Evolutionary conservation across 2,113 vertebrate species (phyloP).

Genomic region (Peromyscus maniculatus): DNA sequence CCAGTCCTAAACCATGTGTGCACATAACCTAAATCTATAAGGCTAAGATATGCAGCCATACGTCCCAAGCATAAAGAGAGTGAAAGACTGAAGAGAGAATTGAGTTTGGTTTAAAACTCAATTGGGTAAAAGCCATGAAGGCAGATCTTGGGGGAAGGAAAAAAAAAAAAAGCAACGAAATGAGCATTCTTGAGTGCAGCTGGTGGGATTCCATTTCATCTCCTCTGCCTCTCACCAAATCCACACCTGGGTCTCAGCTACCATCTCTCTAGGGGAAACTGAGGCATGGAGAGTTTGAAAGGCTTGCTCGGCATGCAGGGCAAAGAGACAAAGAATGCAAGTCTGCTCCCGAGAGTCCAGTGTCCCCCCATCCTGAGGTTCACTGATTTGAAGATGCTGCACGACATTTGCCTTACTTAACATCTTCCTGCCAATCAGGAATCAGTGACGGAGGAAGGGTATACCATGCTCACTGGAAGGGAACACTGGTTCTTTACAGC

Average conservation of each 20-base stretch:
- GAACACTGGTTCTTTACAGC: background rate
- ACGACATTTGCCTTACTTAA: background rate
- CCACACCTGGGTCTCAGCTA: background rate
- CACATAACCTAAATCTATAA: background rate
- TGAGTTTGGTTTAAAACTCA: background rate
- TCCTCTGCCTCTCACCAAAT: background rate
- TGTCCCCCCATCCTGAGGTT: background rate
- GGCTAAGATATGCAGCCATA: background rate
- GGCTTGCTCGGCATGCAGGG: background rate
- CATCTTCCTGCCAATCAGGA: background rate
- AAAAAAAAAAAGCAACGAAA: too few relatives aligned
- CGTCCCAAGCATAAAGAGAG: rapidly evolving
- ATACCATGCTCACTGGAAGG: background rate
- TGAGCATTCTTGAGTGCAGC: background rate
- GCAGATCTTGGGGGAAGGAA: background rate
- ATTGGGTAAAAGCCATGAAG: background rate
- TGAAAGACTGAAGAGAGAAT: background rate
- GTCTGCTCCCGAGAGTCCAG: rapidly evolving
- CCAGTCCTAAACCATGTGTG: background rate
- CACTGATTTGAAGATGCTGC: background rate
- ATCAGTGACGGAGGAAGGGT: background rate
- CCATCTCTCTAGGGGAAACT: background rate
- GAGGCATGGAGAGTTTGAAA: background rate
- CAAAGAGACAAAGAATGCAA: background rate
- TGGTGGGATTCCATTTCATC: background rate